These are phyloP conservation scores for Rhinogobius similis DNA, from an alignment of 2,113 vertebrate species.

Conservation along the genomic window DNA sequence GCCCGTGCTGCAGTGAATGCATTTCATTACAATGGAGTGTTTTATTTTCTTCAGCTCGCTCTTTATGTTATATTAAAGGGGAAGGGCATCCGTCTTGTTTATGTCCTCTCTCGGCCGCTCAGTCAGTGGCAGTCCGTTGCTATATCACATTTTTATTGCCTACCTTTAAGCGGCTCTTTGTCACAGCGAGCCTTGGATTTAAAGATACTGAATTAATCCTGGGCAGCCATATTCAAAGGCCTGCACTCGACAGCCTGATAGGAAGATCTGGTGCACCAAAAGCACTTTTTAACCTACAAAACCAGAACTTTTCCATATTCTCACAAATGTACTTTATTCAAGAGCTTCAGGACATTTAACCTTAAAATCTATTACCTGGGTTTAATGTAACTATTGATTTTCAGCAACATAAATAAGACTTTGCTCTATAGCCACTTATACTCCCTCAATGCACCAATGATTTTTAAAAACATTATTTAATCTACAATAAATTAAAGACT, in stretches of 20 bases:
- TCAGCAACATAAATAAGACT: not conserved
- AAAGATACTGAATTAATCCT: conserved; percentile 64
- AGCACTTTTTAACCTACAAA: not conserved
- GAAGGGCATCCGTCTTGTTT: conserved; percentile 76
- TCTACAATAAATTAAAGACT: not conserved
- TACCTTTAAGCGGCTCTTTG: conserved; percentile 68
- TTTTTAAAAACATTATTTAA: not conserved
- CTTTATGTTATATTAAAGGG: conserved; percentile 78
- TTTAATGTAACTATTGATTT: conserved; percentile 1
- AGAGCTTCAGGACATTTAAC: conserved; percentile 4
- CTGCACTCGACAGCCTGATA: not conserved
- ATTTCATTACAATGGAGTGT: conserved; percentile 78
- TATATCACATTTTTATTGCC: conserved; percentile 73
- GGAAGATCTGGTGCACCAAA: not conserved
- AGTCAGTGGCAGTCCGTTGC: conserved; percentile 74
- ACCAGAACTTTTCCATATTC: not conserved
- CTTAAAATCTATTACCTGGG: conserved; percentile 16
- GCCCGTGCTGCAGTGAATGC: conserved; percentile 68
- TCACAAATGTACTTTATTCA: not conserved
- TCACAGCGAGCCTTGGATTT: conserved; percentile 63
- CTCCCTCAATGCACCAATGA: not conserved
- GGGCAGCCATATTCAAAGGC: conserved; percentile 55
- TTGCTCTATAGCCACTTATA: not conserved
- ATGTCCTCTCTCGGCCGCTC: conserved; percentile 68
- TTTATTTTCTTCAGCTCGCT: conserved; percentile 70